Evolutionary conservation across 2,797 vertebrate species (phyloP).

Genomic region (Nasua narica): DNA sequence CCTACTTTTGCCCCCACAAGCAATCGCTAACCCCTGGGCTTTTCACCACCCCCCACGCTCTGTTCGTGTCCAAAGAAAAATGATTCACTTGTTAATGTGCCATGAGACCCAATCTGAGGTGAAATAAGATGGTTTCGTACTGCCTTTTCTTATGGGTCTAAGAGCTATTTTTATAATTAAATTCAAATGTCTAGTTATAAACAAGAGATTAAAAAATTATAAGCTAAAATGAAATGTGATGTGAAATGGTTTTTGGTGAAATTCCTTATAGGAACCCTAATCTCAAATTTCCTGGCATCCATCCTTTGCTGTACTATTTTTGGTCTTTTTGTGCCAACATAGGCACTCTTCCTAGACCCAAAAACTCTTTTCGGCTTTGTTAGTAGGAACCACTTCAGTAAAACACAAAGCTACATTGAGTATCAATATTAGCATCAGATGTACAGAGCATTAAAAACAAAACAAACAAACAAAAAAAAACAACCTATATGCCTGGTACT

Average conservation of each 20-base stretch:
- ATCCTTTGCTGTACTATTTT: background rate
- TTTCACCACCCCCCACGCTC: background rate
- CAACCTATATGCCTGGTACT: background rate
- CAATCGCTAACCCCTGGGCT: background rate
- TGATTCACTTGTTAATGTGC: background rate
- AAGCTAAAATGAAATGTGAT: background rate
- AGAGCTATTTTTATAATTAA: conserved; percentile 29
- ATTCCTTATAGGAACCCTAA: background rate
- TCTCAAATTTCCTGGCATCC: background rate
- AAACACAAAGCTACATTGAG: background rate
- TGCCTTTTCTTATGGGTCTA: background rate
- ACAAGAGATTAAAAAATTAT: background rate
- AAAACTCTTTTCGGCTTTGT: background rate
- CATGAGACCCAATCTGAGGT: background rate
- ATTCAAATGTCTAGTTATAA: conserved; percentile 28
- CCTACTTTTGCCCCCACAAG: background rate
- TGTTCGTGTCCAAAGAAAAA: conserved; percentile 1
- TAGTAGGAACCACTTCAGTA: background rate
- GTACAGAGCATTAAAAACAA: background rate
- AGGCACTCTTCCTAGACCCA: background rate
- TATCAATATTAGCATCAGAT: background rate
- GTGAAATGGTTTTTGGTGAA: background rate
- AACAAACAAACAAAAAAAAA: too few species aligned
- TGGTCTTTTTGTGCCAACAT: background rate
- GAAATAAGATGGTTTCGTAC: background rate